These are phyloP conservation scores for Lepus townsendii DNA, from an alignment of 2,797 vertebrate species.

Conservation along the genomic window DNA sequence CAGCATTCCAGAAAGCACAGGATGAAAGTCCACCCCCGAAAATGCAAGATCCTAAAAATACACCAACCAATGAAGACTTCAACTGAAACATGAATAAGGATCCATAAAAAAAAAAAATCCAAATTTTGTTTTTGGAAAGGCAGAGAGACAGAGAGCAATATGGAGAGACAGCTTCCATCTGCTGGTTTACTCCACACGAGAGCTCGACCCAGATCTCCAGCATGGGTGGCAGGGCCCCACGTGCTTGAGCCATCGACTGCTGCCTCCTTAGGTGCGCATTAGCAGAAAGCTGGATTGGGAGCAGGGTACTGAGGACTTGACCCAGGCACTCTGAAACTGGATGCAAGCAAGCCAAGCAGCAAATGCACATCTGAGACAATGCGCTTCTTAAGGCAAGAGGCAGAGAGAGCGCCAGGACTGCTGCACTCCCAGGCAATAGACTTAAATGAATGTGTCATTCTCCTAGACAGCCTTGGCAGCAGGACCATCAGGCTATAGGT, in stretches of 20 bases:
- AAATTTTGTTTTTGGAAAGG: too few relatives aligned
- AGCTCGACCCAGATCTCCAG: too few relatives aligned
- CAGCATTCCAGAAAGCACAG: background rate
- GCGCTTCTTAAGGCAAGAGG: background rate
- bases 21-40: background rate
- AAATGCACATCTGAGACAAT: background rate
- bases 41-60: background rate
- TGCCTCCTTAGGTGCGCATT: too few relatives aligned
- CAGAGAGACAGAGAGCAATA: too few relatives aligned
- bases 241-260: too few relatives aligned
- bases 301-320: too few relatives aligned
- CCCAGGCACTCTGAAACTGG: too few relatives aligned
- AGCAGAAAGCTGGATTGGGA: too few relatives aligned
- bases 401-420: background rate
- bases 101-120: background rate
- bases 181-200: too few relatives aligned
- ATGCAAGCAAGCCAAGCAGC: too few relatives aligned
- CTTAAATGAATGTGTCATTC: background rate
- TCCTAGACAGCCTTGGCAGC: background rate
- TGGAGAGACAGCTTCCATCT: too few relatives aligned
- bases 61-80: background rate
- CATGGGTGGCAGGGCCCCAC: too few relatives aligned
- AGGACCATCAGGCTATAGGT: background rate
- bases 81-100: background rate
- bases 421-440: background rate